Evolutionary conservation across 2,888 invertebrate genomes (phyloP).

Genomic region (Ichneumon xanthorius): DNA sequence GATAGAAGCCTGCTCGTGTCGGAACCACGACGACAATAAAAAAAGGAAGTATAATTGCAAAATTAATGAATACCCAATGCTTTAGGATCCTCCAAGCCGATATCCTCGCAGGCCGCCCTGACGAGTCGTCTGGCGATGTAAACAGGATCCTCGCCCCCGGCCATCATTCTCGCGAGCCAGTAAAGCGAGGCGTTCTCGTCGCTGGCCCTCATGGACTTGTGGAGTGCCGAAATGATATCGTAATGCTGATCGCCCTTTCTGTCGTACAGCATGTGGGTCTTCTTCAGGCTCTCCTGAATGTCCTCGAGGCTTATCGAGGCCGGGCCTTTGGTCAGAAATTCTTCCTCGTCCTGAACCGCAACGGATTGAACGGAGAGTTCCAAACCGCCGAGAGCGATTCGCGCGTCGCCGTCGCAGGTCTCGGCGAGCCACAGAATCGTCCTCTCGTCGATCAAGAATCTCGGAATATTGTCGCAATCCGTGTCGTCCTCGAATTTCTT

Average conservation of each 20-base stretch:
- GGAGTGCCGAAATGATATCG: slow-evolving; percentile 92
- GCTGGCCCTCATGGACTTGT: slow-evolving; percentile 93
- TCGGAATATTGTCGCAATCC: slow-evolving; percentile 56
- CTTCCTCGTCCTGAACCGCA: slow-evolving; percentile 77
- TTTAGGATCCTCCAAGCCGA: slow-evolving; percentile 87
- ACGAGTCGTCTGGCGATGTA: slow-evolving; percentile 92
- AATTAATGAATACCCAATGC: slow-evolving; percentile 77
- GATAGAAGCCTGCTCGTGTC: no score
- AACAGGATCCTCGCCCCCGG: slow-evolving; percentile 92
- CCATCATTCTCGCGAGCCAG: slow-evolving; percentile 92
- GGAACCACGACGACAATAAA: no score
- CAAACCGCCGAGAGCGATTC: slow-evolving; percentile 90
- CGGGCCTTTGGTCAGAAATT: slow-evolving; percentile 77
- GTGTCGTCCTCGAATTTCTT: slow-evolving; percentile 12
- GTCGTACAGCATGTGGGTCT: slow-evolving; percentile 92
- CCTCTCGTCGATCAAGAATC: slow-evolving; percentile 86
- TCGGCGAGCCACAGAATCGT: slow-evolving; percentile 90
- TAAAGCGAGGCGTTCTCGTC: slow-evolving; percentile 93
- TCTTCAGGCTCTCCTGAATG: slow-evolving; percentile 91
- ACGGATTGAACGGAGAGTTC: slow-evolving; percentile 89
- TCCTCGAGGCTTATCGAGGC: slow-evolving; percentile 88
- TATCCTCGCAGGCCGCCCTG: slow-evolving; percentile 91
- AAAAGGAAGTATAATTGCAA: neutral
- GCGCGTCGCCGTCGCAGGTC: slow-evolving; percentile 93
- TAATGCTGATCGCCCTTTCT: slow-evolving; percentile 93